Evolutionary conservation across 2,888 invertebrate species (phyloP).

Genomic region (Cyclophora albipunctata): DNA sequence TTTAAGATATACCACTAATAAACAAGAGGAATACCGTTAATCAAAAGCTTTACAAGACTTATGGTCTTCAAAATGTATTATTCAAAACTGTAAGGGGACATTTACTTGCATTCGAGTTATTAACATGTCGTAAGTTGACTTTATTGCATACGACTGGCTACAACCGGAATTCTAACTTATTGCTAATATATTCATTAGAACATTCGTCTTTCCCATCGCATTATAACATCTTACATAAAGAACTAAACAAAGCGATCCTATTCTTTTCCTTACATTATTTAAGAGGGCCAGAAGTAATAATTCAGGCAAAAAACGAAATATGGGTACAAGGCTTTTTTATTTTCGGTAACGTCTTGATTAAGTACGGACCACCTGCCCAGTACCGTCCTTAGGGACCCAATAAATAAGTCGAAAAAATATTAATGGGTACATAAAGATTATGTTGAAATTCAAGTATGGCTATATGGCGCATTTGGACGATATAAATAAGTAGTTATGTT

Average conservation of each 20-base stretch:
- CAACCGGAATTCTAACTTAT: conserved; percentile 41
- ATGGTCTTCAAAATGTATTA: conserved; percentile 20
- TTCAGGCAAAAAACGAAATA: conserved; percentile 65
- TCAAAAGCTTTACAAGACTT: conserved; percentile 13
- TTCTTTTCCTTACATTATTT: conserved; percentile 49
- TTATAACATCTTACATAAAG: conserved; percentile 64
- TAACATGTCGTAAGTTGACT: conserved; percentile 53
- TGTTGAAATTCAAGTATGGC: conserved; percentile 54
- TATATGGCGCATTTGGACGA: conserved; percentile 46
- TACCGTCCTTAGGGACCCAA: conserved; percentile 51
- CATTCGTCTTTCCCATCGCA: conserved; percentile 65
- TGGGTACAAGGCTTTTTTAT: conserved; percentile 55
- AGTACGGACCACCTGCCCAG: conserved; percentile 72
- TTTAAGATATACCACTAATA: not conserved
- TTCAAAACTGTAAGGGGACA: conserved; percentile 25
- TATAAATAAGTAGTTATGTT: conserved; percentile 45
- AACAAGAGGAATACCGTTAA: no score
- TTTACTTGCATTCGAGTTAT: conserved; percentile 50
- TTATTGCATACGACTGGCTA: conserved; percentile 56
- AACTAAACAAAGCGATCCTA: conserved; percentile 53
- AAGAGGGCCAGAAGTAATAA: conserved; percentile 56
- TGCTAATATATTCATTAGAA: conserved; percentile 70
- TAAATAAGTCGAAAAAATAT: conserved; percentile 66
- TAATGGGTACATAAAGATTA: conserved; percentile 65
- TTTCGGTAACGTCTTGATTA: conserved; percentile 75